Evolutionary conservation across 2,113 vertebrate genomes (phyloP).

Genomic region (Daphoenositta chrysoptera): DNA sequence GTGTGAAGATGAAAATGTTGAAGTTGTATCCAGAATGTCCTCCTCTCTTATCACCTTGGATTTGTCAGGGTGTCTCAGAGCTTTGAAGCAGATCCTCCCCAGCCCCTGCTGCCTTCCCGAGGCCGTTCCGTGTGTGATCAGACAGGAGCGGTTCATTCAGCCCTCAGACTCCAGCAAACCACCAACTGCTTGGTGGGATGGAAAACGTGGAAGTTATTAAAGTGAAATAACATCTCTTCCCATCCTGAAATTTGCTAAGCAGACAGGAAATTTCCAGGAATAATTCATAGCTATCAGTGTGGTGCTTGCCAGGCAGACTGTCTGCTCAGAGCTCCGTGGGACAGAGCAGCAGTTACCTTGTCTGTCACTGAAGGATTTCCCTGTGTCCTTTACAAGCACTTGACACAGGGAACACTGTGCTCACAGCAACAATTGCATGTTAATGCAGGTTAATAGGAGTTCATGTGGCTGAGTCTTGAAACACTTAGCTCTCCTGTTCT

Average conservation of each 20-base stretch:
- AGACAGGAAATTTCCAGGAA: not conserved
- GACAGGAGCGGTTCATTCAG: not conserved
- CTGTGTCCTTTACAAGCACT: constrained; percentile 2
- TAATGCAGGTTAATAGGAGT: constrained; percentile 37
- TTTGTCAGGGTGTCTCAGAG: not conserved
- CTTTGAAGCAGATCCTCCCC: not conserved
- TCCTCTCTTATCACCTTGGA: not conserved
- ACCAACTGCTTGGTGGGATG: not conserved
- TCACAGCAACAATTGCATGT: constrained; percentile 3
- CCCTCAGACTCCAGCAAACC: not conserved
- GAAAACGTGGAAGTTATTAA: not conserved
- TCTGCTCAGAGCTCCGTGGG: not conserved
- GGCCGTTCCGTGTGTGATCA: not conserved
- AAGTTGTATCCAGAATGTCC: not conserved
- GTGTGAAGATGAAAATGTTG: not conserved
- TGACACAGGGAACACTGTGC: not conserved
- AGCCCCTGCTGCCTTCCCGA: not conserved
- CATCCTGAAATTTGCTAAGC: not conserved
- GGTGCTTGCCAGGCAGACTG: not conserved
- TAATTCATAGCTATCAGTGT: not conserved
- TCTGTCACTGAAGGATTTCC: not conserved
- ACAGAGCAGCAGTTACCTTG: not conserved
- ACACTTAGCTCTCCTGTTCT: constrained; percentile 8
- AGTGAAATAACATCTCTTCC: not conserved
- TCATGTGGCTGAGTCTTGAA: constrained; percentile 17